phyloP scores from a whole-genome alignment of 2,888 invertebrate genomes.

The Polymixis lichenea region DNA sequence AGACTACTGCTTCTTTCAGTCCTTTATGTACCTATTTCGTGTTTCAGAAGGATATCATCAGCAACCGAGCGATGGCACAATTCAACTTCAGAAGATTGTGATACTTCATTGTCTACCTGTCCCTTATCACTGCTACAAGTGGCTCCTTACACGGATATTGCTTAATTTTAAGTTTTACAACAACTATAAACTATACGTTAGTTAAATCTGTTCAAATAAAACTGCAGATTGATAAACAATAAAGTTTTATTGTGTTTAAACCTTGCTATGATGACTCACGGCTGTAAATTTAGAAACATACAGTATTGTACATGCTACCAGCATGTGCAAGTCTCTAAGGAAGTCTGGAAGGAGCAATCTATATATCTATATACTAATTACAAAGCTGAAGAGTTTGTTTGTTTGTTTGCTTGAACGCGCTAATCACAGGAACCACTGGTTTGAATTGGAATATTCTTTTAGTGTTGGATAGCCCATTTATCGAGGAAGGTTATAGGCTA shows the following conservation, averaged over 20 bases:
- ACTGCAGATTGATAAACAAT: too few species aligned
- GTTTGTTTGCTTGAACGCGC: too few species aligned
- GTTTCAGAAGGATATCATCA: conserved; percentile 53
- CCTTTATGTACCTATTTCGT: background rate
- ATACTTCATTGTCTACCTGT: conserved; percentile 41
- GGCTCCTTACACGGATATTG: conserved; percentile 55
- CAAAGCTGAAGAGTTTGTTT: too few species aligned
- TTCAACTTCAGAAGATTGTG: conserved; percentile 42
- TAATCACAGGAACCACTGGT: too few species aligned
- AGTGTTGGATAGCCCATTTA: too few species aligned
- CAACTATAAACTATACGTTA: too few species aligned
- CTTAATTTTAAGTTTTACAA: conserved; percentile 5
- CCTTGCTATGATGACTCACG: background rate
- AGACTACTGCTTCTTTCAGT: background rate
- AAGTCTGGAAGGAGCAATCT: too few species aligned
- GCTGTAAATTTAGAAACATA: background rate
- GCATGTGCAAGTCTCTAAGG: too few species aligned
- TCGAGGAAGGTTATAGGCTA: too few species aligned
- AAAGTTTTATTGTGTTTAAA: background rate
- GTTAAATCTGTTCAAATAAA: conserved; percentile 14
- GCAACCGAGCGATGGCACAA: conserved; percentile 58
- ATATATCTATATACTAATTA: too few species aligned
- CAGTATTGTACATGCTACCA: too few species aligned
- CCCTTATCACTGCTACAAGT: conserved; percentile 57
- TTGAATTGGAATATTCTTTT: too few species aligned